Conservation (phyloP, 1,140 invertebrate species). For the Eumaeus atala region DNA sequence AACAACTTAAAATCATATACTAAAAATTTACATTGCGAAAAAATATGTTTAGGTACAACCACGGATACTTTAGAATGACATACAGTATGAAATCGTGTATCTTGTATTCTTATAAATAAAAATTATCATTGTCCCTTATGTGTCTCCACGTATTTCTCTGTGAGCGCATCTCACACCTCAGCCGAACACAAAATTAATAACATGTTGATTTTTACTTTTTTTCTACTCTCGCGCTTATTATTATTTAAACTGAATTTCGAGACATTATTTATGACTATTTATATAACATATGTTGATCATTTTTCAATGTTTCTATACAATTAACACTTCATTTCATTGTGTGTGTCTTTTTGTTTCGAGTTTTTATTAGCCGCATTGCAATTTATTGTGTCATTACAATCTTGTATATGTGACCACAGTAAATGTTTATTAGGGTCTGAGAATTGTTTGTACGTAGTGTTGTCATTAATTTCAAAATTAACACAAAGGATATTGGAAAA, state of each 20-base stretch:
- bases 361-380: slow-evolving; percentile 17
- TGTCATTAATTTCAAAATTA: background rate
- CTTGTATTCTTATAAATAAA: no score
- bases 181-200: slow-evolving; percentile 67
- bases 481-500: background rate
- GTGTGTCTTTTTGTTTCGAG: slow-evolving; percentile 48
- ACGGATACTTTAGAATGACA: no score
- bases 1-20: no score
- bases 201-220: slow-evolving; percentile 68
- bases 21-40: no score
- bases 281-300: slow-evolving; percentile 73
- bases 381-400: slow-evolving; percentile 23
- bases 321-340: slow-evolving; percentile 71
- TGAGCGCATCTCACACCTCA: slow-evolving; percentile 64
- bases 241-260: slow-evolving; percentile 73
- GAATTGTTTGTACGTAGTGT: background rate
- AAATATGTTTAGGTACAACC: no score
- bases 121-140: background rate
- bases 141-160: slow-evolving; percentile 36
- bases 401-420: slow-evolving; percentile 6
- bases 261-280: slow-evolving; percentile 71
- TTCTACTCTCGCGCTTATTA: slow-evolving; percentile 70
- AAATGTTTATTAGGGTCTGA: slow-evolving; percentile 5
- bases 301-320: slow-evolving; percentile 70
- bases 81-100: no score